Evolutionary conservation across 2,113 vertebrate species (phyloP), one percentile per base, ranked within the genome.

Genomic region (Lichenostomus cassidix): DNA sequence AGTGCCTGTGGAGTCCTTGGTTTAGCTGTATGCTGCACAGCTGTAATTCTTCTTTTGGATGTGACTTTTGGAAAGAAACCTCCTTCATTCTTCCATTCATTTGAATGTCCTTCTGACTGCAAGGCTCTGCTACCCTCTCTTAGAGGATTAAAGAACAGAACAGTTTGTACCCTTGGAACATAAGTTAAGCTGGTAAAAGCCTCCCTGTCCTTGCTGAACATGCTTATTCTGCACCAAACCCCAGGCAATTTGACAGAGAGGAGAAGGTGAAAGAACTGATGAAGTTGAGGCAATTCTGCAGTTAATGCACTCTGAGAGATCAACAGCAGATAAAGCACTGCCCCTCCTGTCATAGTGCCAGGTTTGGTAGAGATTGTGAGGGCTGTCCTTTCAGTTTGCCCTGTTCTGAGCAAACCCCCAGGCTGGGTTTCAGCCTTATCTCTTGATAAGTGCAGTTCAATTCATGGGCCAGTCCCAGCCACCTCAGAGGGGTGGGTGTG

Each of bases 351-450:
- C 50, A 64, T 1, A 1, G 35, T 56, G 68, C 15, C 69, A 35
- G 28, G 63, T 64, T 67, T 35, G 31, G 19, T 42, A 70, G 67
- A 74, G 79, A 52, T 69, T 89, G 76, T 47, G 28, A 58, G 21
- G 89, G 31, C 56, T 65, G 39, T 73, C 42, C 50, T 85, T 68
- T 93, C 65, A 37, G 8, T 64, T 55, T 85, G 22, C 41, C 60
- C 67, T 46, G 59, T 89, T 91, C 63, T 90, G 24, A 44, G 49
- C 64, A 44, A 83, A 80, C 55, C 33, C 82, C 44, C 59, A 44
- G 60, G 27, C 58, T 83, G 77, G 19, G 39, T 91, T 93, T 86
- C 63, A 83, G 35, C 44, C 64, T 96, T 95, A 90, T 90, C 89
- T 91, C 58, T 69, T 44, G 59, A 75, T 92, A 90, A 86, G 17